Evolutionary conservation across 2,888 invertebrate genomes (phyloP), one percentile per base, ranked within the genome.

Genomic region (Himalopsyche anomala): DNA sequence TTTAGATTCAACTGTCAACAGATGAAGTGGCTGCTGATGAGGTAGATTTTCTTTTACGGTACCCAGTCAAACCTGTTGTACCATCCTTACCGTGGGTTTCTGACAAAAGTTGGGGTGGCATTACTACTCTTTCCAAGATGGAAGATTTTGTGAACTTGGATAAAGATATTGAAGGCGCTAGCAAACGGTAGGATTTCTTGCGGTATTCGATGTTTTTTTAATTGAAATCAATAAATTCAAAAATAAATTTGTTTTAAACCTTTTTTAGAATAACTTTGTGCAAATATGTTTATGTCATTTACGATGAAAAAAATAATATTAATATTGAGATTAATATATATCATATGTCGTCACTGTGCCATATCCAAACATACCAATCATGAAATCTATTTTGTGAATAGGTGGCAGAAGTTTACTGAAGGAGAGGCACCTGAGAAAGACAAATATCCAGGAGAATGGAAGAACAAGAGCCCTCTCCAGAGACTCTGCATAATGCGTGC

Each of bases 381-480:
- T 62, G 28, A 62, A 62, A 62, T 62, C 9, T 6, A n/a, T 79
- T n/a, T n/a, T 3, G 17, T 80, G 9, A 80, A 80, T 80, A 94
- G 98, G 85, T 99, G 99, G 99, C 96, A 96, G 90, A 98, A 97
- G 90, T 97, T 98, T 90, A 96, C 97, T 0, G 98, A 99, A 89
- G 96, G 97, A 36, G 98, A 99, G 91, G 96, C 96, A 87, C 98
- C 99, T 0, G 99, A 99, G 91, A 96, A 96, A 90, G 98, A 99
- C 91, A 98, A 97, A 91, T 94, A 98, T 89, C 99, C 99, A 0
- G 98, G 98, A 87, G 99, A 99, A 90, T 99, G 99, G 99, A 99
- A 98, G 91, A 96, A 96, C 90, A 98, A 98, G 91, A 94, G 95
- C 0, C 93, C 97, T 0, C 91, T 99, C 80, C 98, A 99, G 91